Conservation (phyloP, 2,888 invertebrate genomes). For the Sinelater perroti region DNA sequence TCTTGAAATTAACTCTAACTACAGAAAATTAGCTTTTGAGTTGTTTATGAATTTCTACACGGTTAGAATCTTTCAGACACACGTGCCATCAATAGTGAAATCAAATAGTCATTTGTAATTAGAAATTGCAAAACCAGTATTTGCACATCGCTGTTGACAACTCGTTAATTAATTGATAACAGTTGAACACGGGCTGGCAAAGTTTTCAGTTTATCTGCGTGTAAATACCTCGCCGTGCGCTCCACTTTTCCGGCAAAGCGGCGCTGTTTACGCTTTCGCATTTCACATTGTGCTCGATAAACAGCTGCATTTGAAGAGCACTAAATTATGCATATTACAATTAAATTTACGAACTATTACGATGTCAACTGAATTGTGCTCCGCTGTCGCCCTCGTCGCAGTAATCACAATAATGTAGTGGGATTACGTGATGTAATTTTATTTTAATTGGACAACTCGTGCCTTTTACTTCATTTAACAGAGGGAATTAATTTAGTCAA, state of each 20-base stretch:
- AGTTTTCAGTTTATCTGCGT: no score
- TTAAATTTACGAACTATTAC: conserved; percentile 32
- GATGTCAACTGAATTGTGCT: conserved; percentile 32
- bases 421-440: conserved; percentile 40
- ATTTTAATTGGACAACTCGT: conserved; percentile 40
- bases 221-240: no score
- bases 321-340: conserved; percentile 34
- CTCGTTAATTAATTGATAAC: no score
- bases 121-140: no score
- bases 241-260: background rate
- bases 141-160: no score
- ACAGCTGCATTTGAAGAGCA: conserved; percentile 21
- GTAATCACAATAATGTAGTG: conserved; percentile 39
- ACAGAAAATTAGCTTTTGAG: no score
- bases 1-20: no score
- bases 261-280: background rate
- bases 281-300: conserved; percentile 1
- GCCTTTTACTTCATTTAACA: conserved; percentile 47
- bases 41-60: no score
- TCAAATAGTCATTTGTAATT: no score
- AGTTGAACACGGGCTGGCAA: no score
- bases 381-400: conserved; percentile 29
- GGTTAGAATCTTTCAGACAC: no score
- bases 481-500: conserved; percentile 52
- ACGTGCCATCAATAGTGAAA: no score